Evolutionary conservation across 1,140 invertebrate species (phyloP).

Genomic region (Drosophila nannoptera): DNA sequence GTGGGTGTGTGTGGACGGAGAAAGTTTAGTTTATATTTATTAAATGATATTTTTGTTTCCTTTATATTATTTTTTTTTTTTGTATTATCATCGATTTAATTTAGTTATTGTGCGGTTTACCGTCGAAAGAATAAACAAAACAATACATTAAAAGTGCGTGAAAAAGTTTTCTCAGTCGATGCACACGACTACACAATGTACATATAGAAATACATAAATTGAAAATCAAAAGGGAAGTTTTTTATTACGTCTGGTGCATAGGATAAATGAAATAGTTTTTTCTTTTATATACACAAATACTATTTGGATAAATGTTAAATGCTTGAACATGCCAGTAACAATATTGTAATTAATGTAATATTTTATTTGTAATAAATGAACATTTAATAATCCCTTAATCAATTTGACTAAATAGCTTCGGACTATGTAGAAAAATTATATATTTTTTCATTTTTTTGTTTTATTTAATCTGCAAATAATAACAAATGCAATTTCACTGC

Average conservation of each 20-base stretch:
- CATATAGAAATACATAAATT: slow-evolving; percentile 3
- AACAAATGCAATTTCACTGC: too few species aligned
- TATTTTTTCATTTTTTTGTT: too few species aligned
- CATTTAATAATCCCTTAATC: not conserved
- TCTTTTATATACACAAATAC: not conserved
- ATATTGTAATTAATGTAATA: not conserved
- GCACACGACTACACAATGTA: slow-evolving; percentile 21
- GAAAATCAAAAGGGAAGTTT: not conserved
- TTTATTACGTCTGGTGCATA: not conserved
- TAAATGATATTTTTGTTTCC: slow-evolving; percentile 33
- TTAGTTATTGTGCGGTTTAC: slow-evolving; percentile 36
- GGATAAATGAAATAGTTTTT: not conserved
- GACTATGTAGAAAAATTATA: not conserved
- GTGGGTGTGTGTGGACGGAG: slow-evolving; percentile 9
- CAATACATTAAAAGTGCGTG: slow-evolving; percentile 32
- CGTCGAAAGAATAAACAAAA: slow-evolving; percentile 46
- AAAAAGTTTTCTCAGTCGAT: slow-evolving; percentile 34
- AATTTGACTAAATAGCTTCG: not conserved
- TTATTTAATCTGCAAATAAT: too few species aligned
- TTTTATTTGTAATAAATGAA: not conserved
- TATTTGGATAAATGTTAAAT: not conserved
- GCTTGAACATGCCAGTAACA: slow-evolving; percentile 1
- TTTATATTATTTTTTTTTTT: slow-evolving; percentile 46
- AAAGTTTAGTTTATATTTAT: slow-evolving; percentile 28
- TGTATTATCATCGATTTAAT: slow-evolving; percentile 55